Evolutionary conservation across 2,888 invertebrate species (phyloP).

Genomic region (Nowickia ferox): DNA sequence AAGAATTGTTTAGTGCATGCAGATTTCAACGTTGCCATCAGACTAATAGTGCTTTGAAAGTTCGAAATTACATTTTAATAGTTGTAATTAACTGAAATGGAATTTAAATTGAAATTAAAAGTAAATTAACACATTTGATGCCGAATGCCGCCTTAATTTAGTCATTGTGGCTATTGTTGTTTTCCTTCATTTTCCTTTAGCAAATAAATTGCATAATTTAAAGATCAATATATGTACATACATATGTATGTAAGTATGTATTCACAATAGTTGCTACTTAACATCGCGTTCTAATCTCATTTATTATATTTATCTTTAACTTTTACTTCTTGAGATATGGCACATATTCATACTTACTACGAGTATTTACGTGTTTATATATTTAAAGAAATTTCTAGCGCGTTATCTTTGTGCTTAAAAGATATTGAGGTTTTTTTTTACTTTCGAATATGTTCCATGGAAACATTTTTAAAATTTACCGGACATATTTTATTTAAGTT

Average conservation of each 20-base stretch:
- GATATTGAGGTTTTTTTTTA: neutral
- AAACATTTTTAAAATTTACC: neutral
- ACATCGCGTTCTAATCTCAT: neutral
- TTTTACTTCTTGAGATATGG: conserved; percentile 22
- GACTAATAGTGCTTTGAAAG: too few relatives aligned
- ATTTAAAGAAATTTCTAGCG: neutral
- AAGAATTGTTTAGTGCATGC: too few relatives aligned
- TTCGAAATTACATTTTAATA: too few relatives aligned
- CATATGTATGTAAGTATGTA: neutral
- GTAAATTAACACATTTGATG: too few relatives aligned
- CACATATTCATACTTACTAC: neutral
- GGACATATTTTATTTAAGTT: neutral
- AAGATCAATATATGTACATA: neutral
- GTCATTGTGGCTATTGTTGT: too few relatives aligned
- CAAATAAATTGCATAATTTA: too few relatives aligned
- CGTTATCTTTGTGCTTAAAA: conserved; percentile 21
- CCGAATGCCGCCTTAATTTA: too few relatives aligned
- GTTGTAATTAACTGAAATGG: too few relatives aligned
- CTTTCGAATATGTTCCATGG: conserved; percentile 16
- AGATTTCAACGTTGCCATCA: too few relatives aligned
- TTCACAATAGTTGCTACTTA: neutral
- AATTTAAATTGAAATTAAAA: too few relatives aligned
- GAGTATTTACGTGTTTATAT: neutral
- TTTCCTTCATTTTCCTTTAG: too few relatives aligned
- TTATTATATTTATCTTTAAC: conserved; percentile 8